Evolutionary conservation across 2,888 invertebrate species (phyloP), one percentile per base, ranked within the genome.

Genomic region (Chrysopilus asiliformis): DNA sequence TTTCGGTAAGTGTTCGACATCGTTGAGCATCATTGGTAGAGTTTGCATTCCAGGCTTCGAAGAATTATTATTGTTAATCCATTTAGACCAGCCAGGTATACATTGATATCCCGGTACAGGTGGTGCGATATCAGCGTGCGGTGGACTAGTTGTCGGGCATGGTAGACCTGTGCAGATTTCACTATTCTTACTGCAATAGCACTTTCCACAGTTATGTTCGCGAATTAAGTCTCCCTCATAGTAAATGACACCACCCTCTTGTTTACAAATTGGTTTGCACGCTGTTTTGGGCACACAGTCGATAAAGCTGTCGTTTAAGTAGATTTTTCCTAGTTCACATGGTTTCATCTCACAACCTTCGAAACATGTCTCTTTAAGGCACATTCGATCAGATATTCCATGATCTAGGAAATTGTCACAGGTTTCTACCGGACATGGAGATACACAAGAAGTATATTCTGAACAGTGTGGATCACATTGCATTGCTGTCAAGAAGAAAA

Each of bases 381-480:
- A 87, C 47, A 72, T 65, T 36, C 71, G 66, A 30, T 73, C 72
- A 7, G 76, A 57, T 22, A 76, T 71, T 4, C 65, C 66, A 51
- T 77, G 76, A 41, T 75, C 71, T 7, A 76, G 56, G 7, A 74
- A 70, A 53, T 85, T 87, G 48, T 89, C 85, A 52, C 91, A 91
- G 0, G 86, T 87, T 56, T 81, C 81, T 9, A 71, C 65, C 1
- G 89, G 86, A 49, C 91, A 91, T 3, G 86, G 70, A 0, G 82
- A 72, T 12, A 90, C 68, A 53, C 91, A 91, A 1, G 85, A 72
- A 42, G 76, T 77, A 64, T 90, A 91, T 36, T 71, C 71, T 2
- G 82, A 74, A 48, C 86, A 86, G 29, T 71, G 70, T 47, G 79
- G 78, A 55, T 87, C 85, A 50, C 91, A 91, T 60, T 91, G 89